These are phyloP conservation scores for Volucella zonaria DNA, from an alignment of 2,888 invertebrate species.

Conservation along the genomic window DNA sequence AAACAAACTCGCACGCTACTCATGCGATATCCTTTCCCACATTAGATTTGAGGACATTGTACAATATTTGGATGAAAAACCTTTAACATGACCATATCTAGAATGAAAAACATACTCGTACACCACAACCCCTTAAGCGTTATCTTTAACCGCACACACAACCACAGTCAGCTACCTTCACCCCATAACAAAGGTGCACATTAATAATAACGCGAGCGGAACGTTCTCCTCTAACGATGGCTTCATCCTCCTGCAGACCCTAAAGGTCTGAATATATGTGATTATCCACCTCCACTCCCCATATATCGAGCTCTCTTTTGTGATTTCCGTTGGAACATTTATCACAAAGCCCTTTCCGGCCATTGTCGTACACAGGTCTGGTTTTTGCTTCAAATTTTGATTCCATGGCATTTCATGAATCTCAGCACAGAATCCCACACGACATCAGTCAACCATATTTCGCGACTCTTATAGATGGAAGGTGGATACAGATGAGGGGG, in stretches of 20 bases:
- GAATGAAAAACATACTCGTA: background rate
- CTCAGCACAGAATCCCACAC: slow-evolving; percentile 3
- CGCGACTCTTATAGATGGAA: no score
- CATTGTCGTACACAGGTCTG: slow-evolving; percentile 31
- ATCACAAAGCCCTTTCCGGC: slow-evolving; percentile 52
- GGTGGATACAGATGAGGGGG: background rate
- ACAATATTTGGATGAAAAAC: background rate
- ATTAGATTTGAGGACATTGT: background rate
- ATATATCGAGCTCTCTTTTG: slow-evolving; percentile 37
- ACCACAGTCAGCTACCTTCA: slow-evolving; percentile 15
- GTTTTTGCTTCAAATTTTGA: slow-evolving; percentile 58
- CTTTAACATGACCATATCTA: no score
- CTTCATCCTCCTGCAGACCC: slow-evolving; percentile 8
- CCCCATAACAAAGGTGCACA: slow-evolving; percentile 41
- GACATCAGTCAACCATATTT: slow-evolving; percentile 29
- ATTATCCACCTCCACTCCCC: no score
- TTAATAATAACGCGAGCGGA: slow-evolving; percentile 49
- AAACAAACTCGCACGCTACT: no score
- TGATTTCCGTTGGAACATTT: slow-evolving; percentile 66
- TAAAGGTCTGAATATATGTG: background rate
- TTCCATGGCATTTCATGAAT: slow-evolving; percentile 38
- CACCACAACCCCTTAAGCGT: background rate
- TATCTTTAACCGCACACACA: background rate
- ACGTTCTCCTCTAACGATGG: slow-evolving; percentile 21
- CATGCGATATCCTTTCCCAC: no score